Conservation (phyloP, 1,140 invertebrate genomes). For the Platyura marginata region DNA sequence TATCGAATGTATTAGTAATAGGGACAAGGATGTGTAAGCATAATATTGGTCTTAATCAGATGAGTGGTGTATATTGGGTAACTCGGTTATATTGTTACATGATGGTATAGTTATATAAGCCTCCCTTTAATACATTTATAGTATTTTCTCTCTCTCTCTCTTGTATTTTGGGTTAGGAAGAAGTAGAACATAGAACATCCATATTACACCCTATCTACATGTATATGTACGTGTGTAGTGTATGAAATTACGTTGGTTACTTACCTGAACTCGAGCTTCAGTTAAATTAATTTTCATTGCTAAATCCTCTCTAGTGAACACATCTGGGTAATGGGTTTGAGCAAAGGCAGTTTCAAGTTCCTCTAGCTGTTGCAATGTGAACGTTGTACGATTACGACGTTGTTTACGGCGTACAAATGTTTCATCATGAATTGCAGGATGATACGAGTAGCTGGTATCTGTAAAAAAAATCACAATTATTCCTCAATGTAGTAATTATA, state of each 20-base stretch:
- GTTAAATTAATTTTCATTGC: slow-evolving; percentile 98
- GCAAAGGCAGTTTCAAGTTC: slow-evolving; percentile 94
- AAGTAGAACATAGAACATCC: neutral
- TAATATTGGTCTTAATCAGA: too few relatives aligned
- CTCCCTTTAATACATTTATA: too few relatives aligned
- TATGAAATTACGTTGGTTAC: slow-evolving; percentile 9
- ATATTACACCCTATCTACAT: too few relatives aligned
- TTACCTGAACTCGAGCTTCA: slow-evolving; percentile 91
- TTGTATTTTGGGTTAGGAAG: neutral
- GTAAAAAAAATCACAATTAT: slow-evolving; percentile 16
- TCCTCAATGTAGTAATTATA: neutral
- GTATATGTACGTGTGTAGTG: too few relatives aligned
- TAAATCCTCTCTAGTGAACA: slow-evolving; percentile 91
- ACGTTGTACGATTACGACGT: slow-evolving; percentile 86
- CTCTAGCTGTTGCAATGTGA: slow-evolving; percentile 90
- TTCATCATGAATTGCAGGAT: slow-evolving; percentile 90
- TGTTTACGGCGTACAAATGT: slow-evolving; percentile 92
- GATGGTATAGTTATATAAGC: too few relatives aligned
- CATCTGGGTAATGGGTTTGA: slow-evolving; percentile 95
- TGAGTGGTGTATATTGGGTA: too few relatives aligned
- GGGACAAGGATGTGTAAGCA: too few relatives aligned
- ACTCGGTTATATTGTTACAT: too few relatives aligned
- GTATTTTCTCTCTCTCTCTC: too few relatives aligned
- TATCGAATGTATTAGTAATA: too few relatives aligned
- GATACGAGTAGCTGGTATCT: slow-evolving; percentile 81